These are phyloP conservation scores for human (Homo sapiens) DNA, from an alignment of 2,113 vertebrate species.

Conservation along the genomic window DNA sequence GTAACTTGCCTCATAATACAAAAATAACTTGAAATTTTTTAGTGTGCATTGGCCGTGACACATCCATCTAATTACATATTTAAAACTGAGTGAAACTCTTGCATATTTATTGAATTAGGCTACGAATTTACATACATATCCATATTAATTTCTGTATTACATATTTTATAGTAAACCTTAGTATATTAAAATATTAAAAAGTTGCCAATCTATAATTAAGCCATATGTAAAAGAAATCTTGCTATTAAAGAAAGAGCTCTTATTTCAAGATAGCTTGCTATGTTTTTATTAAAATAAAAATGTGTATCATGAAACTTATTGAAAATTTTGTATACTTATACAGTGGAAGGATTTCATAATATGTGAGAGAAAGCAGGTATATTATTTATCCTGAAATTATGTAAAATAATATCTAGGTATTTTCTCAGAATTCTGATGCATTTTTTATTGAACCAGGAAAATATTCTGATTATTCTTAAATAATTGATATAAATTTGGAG, in stretches of 20 bases:
- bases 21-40: neutral
- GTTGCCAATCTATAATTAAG: neutral
- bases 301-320: constrained; percentile 53
- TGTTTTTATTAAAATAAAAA: constrained; percentile 60
- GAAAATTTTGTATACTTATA: constrained; percentile 52
- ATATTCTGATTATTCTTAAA: neutral
- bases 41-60: neutral
- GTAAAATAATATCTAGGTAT: constrained; percentile 73
- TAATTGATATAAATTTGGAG: too few species aligned
- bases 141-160: neutral
- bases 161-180: neutral
- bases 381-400: constrained; percentile 69
- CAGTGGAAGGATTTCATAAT: constrained; percentile 54
- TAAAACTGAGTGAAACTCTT: neutral
- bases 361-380: constrained; percentile 56
- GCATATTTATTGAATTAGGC: neutral
- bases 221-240: neutral
- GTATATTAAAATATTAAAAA: neutral
- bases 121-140: neutral
- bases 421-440: constrained; percentile 65
- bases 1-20: neutral
- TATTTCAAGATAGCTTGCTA: neutral
- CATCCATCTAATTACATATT: neutral
- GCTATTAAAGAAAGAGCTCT: neutral
- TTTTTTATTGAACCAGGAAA: neutral